Evolutionary conservation across 2,888 invertebrate genomes (phyloP).

Genomic region (Julus scandinavius): DNA sequence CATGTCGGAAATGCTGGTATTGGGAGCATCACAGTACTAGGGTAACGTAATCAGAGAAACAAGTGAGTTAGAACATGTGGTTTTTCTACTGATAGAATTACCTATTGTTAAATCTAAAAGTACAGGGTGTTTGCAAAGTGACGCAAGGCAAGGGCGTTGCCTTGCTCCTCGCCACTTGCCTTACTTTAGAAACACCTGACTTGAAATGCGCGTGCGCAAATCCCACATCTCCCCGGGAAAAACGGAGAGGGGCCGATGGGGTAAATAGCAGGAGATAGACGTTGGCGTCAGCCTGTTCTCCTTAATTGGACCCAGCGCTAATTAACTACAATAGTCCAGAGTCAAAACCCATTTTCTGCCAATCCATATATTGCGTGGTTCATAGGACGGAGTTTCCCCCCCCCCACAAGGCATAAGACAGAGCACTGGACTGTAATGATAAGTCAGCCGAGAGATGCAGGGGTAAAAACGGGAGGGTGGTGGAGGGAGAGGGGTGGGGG

Average conservation of each 20-base stretch:
- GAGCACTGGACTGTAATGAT: constrained; percentile 48
- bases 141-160: background rate
- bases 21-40: background rate
- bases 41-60: constrained; percentile 29
- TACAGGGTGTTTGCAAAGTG: background rate
- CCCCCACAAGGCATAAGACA: constrained; percentile 19
- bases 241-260: background rate
- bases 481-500: background rate
- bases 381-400: background rate
- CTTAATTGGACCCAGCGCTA: constrained; percentile 52
- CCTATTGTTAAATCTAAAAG: constrained; percentile 19
- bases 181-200: background rate
- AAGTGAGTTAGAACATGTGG: constrained; percentile 46
- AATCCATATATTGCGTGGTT: constrained; percentile 22
- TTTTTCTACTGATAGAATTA: constrained; percentile 37
- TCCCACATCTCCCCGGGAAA: background rate
- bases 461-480: constrained; percentile 41
- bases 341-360: constrained; percentile 45
- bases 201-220: background rate
- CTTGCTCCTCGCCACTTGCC: background rate
- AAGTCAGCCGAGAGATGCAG: constrained; percentile 44
- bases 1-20: constrained; percentile 45
- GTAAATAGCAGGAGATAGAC: constrained; percentile 41
- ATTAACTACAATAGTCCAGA: constrained; percentile 48
- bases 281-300: constrained; percentile 22